Base-by-base conservation (phyloP, 1,140 invertebrate genomes). In the Scaptomyza graminum region DNA sequence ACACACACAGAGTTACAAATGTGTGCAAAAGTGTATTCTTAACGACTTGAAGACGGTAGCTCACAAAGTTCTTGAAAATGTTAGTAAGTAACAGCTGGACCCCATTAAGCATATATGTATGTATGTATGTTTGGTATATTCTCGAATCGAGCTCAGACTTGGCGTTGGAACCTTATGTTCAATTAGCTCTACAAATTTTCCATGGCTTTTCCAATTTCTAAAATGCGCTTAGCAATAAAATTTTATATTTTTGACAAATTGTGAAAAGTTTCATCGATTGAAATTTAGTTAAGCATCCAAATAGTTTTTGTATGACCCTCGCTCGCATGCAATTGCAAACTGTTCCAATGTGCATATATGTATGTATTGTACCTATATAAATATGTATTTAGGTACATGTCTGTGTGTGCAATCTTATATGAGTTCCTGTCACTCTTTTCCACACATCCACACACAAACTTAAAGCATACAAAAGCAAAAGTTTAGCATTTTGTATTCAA, bases 401-500 rank as follows among this genome's bases (percentile, higher is more conserved):
- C 16, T 65, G 12, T 39, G 37, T 41, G 37, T 41, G 25, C 57
- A 25, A 34, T 54, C 55, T 59, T 66, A 47, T 66, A 34, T 47
- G 62, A 66, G 54, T 59, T 62, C 62, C 55, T 71, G 68, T 66
- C 54, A 66, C 43, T 34, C 31, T 34, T 34, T 9, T 34, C 6
- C 31, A 34, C 7, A 34, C 62, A 31, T 49, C 47, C 62, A 65
- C 61, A 64, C 61, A 50, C 25, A 13, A 3, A 63, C 25, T 43
- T 13, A 31, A 51, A 15, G 28, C 11, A 34, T 1, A 34, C 37
- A 41, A 37, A 7, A 50, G 25, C 25, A 69, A 80, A 80, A 59
- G 50, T 76, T 80, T 81, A 74, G 61, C 68, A 80, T 74, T 76
- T 81, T 55, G 44, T 69, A 37, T 62, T 51, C 43, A 64, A 50